Evolutionary conservation across 2,797 vertebrate species (phyloP).

Genomic region (Huso huso): DNA sequence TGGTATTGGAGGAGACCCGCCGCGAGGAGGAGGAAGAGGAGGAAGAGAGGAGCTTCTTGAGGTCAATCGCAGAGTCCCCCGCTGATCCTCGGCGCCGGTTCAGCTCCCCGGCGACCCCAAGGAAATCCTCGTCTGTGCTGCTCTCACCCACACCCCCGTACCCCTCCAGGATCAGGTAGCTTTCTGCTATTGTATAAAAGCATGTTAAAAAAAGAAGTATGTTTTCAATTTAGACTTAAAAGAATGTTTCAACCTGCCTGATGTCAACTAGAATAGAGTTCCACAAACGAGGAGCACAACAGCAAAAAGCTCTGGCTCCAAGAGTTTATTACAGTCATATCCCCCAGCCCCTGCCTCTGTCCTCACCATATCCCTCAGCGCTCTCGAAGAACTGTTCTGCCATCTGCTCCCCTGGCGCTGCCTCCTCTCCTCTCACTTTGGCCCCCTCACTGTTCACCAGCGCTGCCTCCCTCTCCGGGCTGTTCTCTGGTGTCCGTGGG

Average conservation of each 20-base stretch:
- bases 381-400: constrained; percentile 83
- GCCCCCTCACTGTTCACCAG: constrained; percentile 41
- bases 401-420: constrained; percentile 51
- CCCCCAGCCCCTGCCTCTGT: too few species aligned
- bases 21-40: constrained; percentile 37
- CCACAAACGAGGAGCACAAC: too few species aligned
- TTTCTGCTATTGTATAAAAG: constrained; percentile 51
- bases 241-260: too few species aligned
- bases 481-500: constrained; percentile 33
- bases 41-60: constrained; percentile 61
- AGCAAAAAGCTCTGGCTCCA: too few species aligned
- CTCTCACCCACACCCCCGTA: constrained; percentile 78
- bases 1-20: constrained; percentile 50
- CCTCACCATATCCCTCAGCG: constrained; percentile 73
- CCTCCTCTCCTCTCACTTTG: constrained; percentile 24
- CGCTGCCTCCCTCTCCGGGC: constrained; percentile 17
- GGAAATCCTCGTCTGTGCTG: constrained; percentile 81
- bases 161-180: constrained; percentile 81
- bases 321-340: too few species aligned
- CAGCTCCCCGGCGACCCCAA: constrained; percentile 58
- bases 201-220: too few species aligned
- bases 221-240: too few species aligned
- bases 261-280: too few species aligned
- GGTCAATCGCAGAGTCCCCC: constrained; percentile 61
- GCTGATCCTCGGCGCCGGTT: constrained; percentile 60